These are phyloP conservation scores for Diorhabda sublineata DNA, from an alignment of 1,140 invertebrate species.

Conservation along the genomic window DNA sequence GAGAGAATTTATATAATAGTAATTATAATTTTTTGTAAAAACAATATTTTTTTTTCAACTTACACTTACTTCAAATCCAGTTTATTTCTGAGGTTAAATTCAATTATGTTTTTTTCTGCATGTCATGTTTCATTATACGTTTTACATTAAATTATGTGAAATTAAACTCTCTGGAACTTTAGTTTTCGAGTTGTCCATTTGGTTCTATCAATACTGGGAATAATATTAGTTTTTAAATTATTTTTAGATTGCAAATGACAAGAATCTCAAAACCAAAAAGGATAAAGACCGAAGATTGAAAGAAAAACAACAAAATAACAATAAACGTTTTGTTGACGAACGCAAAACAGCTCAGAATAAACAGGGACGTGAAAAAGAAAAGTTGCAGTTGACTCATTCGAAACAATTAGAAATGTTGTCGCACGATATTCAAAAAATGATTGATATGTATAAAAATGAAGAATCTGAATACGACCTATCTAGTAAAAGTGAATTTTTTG, in stretches of 20 bases:
- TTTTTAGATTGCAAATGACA: slow-evolving; percentile 75
- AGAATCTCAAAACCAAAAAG: slow-evolving; percentile 94
- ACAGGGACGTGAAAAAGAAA: slow-evolving; percentile 90
- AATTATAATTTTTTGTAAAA: no score
- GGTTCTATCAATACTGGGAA: not conserved
- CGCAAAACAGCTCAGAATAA: slow-evolving; percentile 83
- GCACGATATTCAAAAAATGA: slow-evolving; percentile 88
- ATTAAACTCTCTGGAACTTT: slow-evolving; percentile 3
- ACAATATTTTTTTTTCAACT: no score
- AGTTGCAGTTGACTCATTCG: slow-evolving; percentile 84
- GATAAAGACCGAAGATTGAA: slow-evolving; percentile 90
- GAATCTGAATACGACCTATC: slow-evolving; percentile 89
- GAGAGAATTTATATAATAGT: no score
- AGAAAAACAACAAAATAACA: slow-evolving; percentile 98
- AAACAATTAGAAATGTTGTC: slow-evolving; percentile 88
- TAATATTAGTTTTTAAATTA: slow-evolving; percentile 14
- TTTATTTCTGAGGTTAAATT: no score
- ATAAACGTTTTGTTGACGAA: slow-evolving; percentile 98
- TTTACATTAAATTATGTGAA: not conserved
- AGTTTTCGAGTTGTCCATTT: not conserved
- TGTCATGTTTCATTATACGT: no score
- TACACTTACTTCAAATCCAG: no score
- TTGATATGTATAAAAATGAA: slow-evolving; percentile 94
- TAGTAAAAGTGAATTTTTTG: slow-evolving; percentile 86
- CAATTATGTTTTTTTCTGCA: no score